phyloP scores from a whole-genome alignment of 1,140 invertebrate species.

The Achroia grisella region DNA sequence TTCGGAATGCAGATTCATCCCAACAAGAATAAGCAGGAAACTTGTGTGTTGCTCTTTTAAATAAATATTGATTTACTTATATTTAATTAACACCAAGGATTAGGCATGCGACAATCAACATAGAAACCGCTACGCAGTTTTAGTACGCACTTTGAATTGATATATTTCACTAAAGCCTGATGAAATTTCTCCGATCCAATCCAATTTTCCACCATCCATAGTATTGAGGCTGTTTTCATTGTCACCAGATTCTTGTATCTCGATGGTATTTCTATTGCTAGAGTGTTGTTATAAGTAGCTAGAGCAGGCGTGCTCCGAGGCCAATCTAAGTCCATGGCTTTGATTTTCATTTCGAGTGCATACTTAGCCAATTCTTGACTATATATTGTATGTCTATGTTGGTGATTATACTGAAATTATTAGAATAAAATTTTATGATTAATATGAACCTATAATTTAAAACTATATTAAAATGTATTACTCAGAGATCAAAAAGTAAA shows the following conservation, averaged over 20 bases:
- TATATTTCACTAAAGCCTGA: slow-evolving; percentile 48
- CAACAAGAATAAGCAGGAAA: too few species aligned
- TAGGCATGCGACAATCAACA: too few species aligned
- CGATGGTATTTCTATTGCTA: slow-evolving; percentile 44
- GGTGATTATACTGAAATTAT: slow-evolving; percentile 40
- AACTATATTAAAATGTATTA: background rate
- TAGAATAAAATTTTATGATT: background rate
- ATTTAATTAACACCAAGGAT: too few species aligned
- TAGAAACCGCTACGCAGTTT: too few species aligned
- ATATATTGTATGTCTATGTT: slow-evolving; percentile 7
- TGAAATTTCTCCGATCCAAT: slow-evolving; percentile 50
- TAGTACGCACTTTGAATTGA: slow-evolving; percentile 54
- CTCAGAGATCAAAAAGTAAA: background rate
- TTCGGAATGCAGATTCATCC: too few species aligned
- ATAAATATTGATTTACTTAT: too few species aligned
- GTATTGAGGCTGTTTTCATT: slow-evolving; percentile 54
- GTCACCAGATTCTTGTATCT: slow-evolving; percentile 47
- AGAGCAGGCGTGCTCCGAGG: slow-evolving; percentile 39
- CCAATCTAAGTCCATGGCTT: slow-evolving; percentile 49
- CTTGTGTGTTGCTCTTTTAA: too few species aligned
- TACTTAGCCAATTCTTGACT: slow-evolving; percentile 26
- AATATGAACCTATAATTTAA: background rate
- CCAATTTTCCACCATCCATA: slow-evolving; percentile 68
- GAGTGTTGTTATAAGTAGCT: slow-evolving; percentile 37
- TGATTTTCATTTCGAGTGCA: slow-evolving; percentile 46